These are phyloP conservation scores for Dasypus novemcinctus DNA, from an alignment of 2,113 vertebrate genomes.

Conservation along the genomic window DNA sequence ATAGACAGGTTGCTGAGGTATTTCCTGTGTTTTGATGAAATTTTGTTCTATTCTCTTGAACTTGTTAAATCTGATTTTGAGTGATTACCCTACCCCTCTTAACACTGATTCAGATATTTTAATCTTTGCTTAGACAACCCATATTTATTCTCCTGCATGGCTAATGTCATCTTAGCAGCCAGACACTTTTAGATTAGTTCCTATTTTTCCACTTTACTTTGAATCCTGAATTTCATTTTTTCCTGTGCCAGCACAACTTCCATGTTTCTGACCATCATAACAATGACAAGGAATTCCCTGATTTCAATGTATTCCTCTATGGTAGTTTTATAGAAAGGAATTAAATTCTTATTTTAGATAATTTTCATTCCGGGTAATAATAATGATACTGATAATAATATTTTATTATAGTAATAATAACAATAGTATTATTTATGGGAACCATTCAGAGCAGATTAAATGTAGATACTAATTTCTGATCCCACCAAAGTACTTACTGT, in stretches of 20 bases:
- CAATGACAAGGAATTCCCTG: not conserved
- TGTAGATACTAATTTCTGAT: not conserved
- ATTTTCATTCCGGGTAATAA: not conserved
- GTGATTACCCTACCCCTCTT: not conserved
- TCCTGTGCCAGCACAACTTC: not conserved
- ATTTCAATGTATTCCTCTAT: not conserved
- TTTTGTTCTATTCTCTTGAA: not conserved
- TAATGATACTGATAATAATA: not conserved
- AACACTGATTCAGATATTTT: not conserved
- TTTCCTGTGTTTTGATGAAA: not conserved
- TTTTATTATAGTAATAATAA: not conserved
- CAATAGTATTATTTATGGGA: not conserved
- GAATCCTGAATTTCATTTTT: not conserved
- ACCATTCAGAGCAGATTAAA: not conserved
- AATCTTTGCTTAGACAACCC: not conserved
- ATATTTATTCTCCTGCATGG: not conserved
- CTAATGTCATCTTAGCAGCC: not conserved
- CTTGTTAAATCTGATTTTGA: not conserved
- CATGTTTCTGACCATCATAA: not conserved
- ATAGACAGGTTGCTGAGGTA: not conserved
- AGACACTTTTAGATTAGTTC: not conserved
- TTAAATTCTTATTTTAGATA: not conserved
- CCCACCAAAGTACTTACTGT: not conserved
- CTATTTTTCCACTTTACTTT: not conserved
- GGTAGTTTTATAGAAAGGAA: not conserved